phyloP scores from a whole-genome alignment of 1,140 invertebrate species.

The Limonius californicus region DNA sequence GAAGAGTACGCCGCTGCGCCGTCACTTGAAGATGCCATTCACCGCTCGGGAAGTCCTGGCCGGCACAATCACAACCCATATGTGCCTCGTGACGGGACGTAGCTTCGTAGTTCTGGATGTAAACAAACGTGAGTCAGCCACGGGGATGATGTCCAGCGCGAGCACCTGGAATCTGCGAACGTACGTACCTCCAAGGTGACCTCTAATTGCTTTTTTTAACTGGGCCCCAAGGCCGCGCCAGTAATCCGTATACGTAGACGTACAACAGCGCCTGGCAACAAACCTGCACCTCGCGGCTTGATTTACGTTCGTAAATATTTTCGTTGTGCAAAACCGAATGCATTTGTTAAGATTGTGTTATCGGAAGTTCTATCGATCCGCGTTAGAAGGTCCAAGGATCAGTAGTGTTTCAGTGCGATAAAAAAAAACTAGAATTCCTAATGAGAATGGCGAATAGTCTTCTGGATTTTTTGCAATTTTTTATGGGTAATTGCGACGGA shows the following conservation, averaged over 20 bases:
- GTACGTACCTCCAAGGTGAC: conserved; percentile 28
- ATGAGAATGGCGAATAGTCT: too few relatives aligned
- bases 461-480: too few relatives aligned
- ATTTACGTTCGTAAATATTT: conserved; percentile 36
- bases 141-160: background rate
- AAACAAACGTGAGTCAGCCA: conserved; percentile 5
- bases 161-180: background rate
- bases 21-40: background rate
- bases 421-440: too few relatives aligned
- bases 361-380: too few relatives aligned
- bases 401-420: too few relatives aligned
- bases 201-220: conserved; percentile 35
- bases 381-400: too few relatives aligned
- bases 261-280: conserved; percentile 33
- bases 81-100: background rate
- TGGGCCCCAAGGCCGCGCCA: conserved; percentile 28
- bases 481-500: too few relatives aligned
- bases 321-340: conserved; percentile 15
- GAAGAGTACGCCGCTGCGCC: background rate
- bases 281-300: conserved; percentile 21
- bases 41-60: background rate
- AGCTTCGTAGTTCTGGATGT: background rate
- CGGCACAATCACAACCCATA: background rate
- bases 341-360: too few relatives aligned
- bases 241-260: conserved; percentile 30